Base-by-base conservation (phyloP, 2,888 invertebrate species). In the Cheilosia grossa region DNA sequence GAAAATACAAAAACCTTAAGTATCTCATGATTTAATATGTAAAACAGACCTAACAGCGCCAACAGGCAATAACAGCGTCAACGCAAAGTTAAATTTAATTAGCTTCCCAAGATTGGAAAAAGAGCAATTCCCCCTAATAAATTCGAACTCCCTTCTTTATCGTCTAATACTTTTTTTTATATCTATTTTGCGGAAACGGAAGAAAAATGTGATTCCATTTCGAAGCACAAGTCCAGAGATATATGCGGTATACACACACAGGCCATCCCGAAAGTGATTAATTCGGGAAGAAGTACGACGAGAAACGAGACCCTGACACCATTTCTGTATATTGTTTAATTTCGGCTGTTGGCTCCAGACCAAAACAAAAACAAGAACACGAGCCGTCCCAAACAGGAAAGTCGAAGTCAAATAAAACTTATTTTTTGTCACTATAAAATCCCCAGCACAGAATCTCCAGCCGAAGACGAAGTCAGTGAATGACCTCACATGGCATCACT, bases 261-360 rank as follows among this genome's bases (percentile, higher is more conserved):
- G 19, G 21, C 13, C 17, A 54, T 78, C 77, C 49, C 53, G 51
- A 73, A 64, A 74, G 69, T 47, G 69, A 59, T 69, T 64, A 83
- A 74, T 74, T 69, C 54, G 54, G 51, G 21, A 64, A 61, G 56
- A 79, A 69, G 56, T 69, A 74, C 73, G 49, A 19, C 21, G 17
- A 19, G 44, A 44, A 66, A 67, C 61, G 83, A 83, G 80, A 83
- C 74, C 59, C 53, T 83, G 83, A 83, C 83, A 83, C 83, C 69
- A 49, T 69, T 83, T 79, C 63, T 27, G 13, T 42, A 47, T 6
- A 47, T 6, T 69, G 40, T 53, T 17, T 44, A 17, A 30, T 49
- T 51, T 66, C 19, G 37, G 13, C 13, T 37, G 37, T 37, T 56
- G 67, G 56, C 30, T 53, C 13, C 33, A 53, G 54, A 61, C 37